These are phyloP conservation scores for Ceratosolen fusciceps DNA, from an alignment of 1,140 invertebrate species.

Conservation along the genomic window DNA sequence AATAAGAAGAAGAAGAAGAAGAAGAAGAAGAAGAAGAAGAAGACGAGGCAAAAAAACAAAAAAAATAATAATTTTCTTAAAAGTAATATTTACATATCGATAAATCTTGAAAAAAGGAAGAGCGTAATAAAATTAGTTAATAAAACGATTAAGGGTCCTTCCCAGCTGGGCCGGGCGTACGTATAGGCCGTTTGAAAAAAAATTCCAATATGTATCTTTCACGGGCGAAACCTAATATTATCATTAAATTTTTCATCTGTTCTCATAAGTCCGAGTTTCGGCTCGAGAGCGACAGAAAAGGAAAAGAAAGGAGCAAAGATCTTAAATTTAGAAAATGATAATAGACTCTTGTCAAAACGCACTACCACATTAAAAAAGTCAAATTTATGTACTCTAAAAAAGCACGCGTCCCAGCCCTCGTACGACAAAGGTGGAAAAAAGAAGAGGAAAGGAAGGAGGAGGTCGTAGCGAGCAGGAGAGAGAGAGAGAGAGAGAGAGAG, in stretches of 20 bases:
- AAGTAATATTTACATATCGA: constrained; percentile 37
- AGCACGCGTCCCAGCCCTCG: constrained; percentile 13
- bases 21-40: too few species aligned
- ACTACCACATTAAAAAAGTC: constrained; percentile 45
- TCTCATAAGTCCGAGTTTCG: constrained; percentile 27
- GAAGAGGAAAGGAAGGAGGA: too few species aligned
- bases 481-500: constrained; percentile 18
- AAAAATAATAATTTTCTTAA: constrained; percentile 40
- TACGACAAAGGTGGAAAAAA: constrained; percentile 12
- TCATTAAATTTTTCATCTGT: constrained; percentile 49
- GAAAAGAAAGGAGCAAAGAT: background rate
- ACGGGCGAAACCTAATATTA: constrained; percentile 46
- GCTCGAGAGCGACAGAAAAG: background rate
- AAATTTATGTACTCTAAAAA: constrained; percentile 51
- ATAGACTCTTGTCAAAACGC: constrained; percentile 49
- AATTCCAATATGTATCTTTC: constrained; percentile 43
- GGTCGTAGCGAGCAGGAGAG: too few species aligned
- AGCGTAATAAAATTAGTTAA: constrained; percentile 42
- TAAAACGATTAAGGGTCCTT: constrained; percentile 23
- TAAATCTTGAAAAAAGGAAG: constrained; percentile 31
- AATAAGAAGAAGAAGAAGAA: too few species aligned
- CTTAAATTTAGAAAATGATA: constrained; percentile 49
- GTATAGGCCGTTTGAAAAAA: constrained; percentile 34
- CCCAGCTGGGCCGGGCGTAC: too few species aligned
- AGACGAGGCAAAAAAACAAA: too few species aligned